Conservation (phyloP, 2,797 vertebrate genomes). For the Lindbergichthys nudifrons region DNA sequence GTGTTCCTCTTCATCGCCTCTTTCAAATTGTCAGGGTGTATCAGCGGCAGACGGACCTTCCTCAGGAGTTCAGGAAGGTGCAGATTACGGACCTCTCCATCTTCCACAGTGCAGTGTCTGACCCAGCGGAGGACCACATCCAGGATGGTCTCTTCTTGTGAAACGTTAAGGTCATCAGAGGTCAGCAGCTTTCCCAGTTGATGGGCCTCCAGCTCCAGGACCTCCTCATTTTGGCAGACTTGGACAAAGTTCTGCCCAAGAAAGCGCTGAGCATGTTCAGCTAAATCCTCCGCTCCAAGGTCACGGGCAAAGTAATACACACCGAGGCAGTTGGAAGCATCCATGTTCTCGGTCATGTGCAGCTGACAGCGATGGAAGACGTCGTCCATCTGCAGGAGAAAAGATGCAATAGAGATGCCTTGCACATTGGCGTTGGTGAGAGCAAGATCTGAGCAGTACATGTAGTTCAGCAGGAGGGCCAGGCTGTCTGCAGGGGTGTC, state of each 20-base stretch:
- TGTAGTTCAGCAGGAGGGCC: conserved; percentile 89
- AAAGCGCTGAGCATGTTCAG: conserved; percentile 89
- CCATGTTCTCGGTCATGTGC: conserved; percentile 97
- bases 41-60: conserved; percentile 91
- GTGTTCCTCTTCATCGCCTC: conserved; percentile 91
- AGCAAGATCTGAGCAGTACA: conserved; percentile 91
- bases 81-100: conserved; percentile 77
- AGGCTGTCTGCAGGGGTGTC: conserved; percentile 92
- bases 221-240: conserved; percentile 93
- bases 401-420: conserved; percentile 91
- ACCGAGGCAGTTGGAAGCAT: conserved; percentile 95
- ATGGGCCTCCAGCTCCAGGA: conserved; percentile 92
- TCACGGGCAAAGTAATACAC: conserved; percentile 95
- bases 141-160: conserved; percentile 94
- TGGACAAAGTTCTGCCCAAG: conserved; percentile 93
- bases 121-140: conserved; percentile 95
- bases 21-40: conserved; percentile 89
- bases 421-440: conserved; percentile 91
- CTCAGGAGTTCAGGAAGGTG: conserved; percentile 92
- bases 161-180: conserved; percentile 95
- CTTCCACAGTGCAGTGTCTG: conserved; percentile 75
- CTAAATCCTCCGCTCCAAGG: conserved; percentile 93
- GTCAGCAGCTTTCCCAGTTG: conserved; percentile 90
- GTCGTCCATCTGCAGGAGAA: conserved; percentile 96
- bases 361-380: conserved; percentile 89